Percentiles rank a stretch among this genome's conserved stretches.
These are phyloP conservation scores for Galago senegalensis DNA, from an alignment of 2,797 vertebrate species.

Conservation along the genomic window DNA sequence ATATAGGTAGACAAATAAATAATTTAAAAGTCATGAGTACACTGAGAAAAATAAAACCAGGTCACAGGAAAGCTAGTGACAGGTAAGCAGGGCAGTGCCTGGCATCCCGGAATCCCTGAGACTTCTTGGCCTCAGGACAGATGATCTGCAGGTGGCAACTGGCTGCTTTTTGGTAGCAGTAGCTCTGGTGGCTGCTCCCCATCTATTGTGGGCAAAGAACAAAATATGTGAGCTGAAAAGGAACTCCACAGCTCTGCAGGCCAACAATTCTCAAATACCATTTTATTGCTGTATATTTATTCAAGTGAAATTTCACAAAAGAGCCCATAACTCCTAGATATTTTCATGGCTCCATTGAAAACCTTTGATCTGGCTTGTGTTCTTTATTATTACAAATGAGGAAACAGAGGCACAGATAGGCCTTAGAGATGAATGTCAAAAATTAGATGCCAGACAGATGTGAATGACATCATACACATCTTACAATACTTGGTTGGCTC, in stretches of 20 bases:
- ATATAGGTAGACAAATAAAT: background rate
- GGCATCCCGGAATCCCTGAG: no score
- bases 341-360: background rate
- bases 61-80: background rate
- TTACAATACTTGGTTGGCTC: background rate
- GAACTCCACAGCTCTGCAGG: background rate
- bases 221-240: background rate
- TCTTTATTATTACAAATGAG: background rate
- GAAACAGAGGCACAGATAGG: background rate
- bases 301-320: background rate
- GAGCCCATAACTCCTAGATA: background rate
- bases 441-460: background rate
- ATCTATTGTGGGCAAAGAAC: accelerated
- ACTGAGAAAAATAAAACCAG: background rate
- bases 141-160: background rate
- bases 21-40: background rate
- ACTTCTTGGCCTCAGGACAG: background rate
- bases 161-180: background rate
- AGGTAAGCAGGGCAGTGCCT: background rate
- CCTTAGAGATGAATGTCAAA: background rate
- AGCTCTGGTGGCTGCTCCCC: background rate
- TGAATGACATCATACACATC: background rate
- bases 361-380: background rate
- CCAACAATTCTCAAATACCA: background rate
- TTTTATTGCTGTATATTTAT: background rate